Evolutionary conservation across 2,113 vertebrate species (phyloP), one percentile per base, ranked within the genome.

Genomic region (Nothoprocta perdicaria): DNA sequence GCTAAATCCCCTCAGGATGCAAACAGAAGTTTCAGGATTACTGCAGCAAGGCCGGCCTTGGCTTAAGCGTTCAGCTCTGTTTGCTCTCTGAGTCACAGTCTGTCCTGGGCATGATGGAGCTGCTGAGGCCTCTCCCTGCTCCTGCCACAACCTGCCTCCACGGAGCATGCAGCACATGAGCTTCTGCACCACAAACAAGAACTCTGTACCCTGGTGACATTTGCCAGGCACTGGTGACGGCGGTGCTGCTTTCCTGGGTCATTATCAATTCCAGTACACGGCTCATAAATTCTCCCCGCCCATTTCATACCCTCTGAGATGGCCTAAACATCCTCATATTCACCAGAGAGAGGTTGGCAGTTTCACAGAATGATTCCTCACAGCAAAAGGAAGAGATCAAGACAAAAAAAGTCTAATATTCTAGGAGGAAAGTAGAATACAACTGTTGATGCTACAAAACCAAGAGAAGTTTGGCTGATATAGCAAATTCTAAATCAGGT

Each of bases 31-130:
- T 84, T 89, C 69, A 73, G 46, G 79, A 31, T 84, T 68, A 33
- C 43, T 65, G 50, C 46, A 87, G 33, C 66, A 88, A 80, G 62
- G 41, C 69, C 84, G 80, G 58, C 29, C 8, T 0, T 74, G 55
- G 45, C 89, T 86, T 67, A 55, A 57, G 66, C 4, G 24, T 55
- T 81, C 33, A 69, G 7, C 50, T 80, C n/a, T 71, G 43, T 86
- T 92, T 92, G 82, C 66, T 69, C 23, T 33, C 67, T 94, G 95
- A 97, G 57, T 96, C 94, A 95, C n/a, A 41, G 72, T 60, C 91
- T 92, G 86, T 10, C 65, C 73, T 50, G 69, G 73, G 65, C 79
- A 50, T 4, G 0, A 17, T 63, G 35, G 26, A 38, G 43, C 45
- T 82, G 33, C 26, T 68, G 71, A 66, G 78, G 79, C 46, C 72